These are phyloP conservation scores for Buphagus erythrorhynchus DNA, from an alignment of 2,797 vertebrate species.

Conservation along the genomic window DNA sequence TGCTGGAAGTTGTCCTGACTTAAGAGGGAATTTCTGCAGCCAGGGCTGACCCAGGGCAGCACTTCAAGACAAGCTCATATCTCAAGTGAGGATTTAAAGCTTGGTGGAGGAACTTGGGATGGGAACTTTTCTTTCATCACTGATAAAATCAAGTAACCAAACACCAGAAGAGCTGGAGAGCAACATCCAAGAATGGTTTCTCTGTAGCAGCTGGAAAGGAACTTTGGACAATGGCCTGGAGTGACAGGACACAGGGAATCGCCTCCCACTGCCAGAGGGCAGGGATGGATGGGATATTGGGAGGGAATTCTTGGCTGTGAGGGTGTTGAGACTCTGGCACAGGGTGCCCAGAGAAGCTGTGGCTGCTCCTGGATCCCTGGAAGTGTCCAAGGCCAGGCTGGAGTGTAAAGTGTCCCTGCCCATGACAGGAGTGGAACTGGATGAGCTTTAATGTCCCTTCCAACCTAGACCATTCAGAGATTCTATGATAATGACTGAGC, in stretches of 20 bases:
- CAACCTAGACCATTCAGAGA: neutral
- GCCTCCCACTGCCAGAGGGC: neutral
- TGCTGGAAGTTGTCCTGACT: neutral
- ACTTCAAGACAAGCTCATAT: fast-evolving
- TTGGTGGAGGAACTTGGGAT: neutral
- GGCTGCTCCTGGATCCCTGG: neutral
- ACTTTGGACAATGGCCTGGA: neutral
- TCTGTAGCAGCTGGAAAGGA: neutral
- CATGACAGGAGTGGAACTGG: neutral
- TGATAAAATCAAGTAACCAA: neutral
- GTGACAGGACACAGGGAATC: neutral
- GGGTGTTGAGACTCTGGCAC: fast-evolving
- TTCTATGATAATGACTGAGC: neutral
- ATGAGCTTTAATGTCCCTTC: neutral
- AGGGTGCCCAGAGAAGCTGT: neutral
- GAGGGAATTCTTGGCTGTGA: fast-evolving
- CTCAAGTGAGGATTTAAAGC: neutral
- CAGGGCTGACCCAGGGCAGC: neutral
- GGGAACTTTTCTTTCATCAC: neutral
- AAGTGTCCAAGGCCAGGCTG: fast-evolving
- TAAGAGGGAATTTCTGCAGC: neutral
- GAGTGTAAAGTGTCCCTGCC: neutral
- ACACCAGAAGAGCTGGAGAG: neutral
- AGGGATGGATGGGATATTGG: fast-evolving
- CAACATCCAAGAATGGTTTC: neutral